These are phyloP conservation scores for Acanthurus lineatus DNA, from an alignment of 2,797 vertebrate species.

Conservation along the genomic window DNA sequence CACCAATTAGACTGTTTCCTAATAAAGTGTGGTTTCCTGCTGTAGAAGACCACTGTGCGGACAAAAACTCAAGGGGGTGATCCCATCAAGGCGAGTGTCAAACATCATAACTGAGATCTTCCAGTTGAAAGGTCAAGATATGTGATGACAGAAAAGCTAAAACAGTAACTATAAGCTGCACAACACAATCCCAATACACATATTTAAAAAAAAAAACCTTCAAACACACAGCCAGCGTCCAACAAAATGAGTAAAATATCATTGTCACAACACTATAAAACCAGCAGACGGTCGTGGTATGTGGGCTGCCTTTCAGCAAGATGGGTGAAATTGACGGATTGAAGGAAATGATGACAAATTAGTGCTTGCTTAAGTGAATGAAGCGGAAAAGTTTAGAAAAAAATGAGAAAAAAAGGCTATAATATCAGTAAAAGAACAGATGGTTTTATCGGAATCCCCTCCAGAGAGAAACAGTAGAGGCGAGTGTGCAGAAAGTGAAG, in stretches of 20 bases:
- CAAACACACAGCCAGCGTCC: constrained; percentile 7
- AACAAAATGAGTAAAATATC: constrained; percentile 20
- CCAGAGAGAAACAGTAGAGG: constrained; percentile 33
- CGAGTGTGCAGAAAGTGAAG: constrained; percentile 27
- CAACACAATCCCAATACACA: background rate
- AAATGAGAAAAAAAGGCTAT: background rate
- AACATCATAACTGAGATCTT: background rate
- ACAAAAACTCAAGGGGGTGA: constrained; percentile 6
- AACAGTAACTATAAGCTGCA: background rate
- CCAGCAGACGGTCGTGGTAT: constrained; percentile 19
- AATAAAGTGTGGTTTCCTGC: constrained; percentile 25
- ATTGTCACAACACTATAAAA: constrained; percentile 23
- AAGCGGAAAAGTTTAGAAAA: background rate
- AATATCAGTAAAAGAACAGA: constrained; percentile 25
- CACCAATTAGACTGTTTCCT: constrained; percentile 49
- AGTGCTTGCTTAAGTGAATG: constrained; percentile 19
- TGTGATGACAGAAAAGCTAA: background rate
- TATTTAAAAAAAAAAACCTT: background rate
- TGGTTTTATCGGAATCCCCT: constrained; percentile 24
- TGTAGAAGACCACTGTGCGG: constrained; percentile 21
- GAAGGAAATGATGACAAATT: constrained; percentile 29
- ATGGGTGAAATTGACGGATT: constrained; percentile 25
- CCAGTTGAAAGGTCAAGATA: background rate
- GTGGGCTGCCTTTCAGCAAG: constrained; percentile 25
- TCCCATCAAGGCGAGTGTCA: background rate